Percentiles rank a stretch among this genome's conserved stretches.
Conservation (phyloP, 2,113 vertebrate genomes). For the Nesogale talazaci region DNA sequence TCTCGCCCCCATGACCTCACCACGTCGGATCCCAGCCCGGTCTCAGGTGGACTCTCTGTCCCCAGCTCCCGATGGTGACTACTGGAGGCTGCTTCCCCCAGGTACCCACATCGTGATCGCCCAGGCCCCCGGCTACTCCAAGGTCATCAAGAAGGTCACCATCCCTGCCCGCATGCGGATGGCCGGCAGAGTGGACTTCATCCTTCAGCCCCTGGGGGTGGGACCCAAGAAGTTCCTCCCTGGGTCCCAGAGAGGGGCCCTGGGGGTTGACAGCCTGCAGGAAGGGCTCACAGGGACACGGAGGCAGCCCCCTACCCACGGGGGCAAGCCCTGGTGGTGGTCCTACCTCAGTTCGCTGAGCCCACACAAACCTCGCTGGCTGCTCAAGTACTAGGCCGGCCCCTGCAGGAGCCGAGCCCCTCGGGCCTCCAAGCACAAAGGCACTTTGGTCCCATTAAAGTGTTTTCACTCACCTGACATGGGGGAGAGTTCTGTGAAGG, state of each 20-base stretch:
- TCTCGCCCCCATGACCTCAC: rapidly evolving
- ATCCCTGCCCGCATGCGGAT: conserved; percentile 89
- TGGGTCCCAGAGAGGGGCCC: conserved; percentile 82
- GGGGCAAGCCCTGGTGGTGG: conserved; percentile 99
- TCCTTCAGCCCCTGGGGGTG: conserved; percentile 86
- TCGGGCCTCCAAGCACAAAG: not conserved
- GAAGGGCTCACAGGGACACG: conserved; percentile 15
- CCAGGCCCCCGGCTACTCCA: conserved; percentile 92
- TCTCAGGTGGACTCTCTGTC: not conserved
- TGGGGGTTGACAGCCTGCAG: conserved; percentile 84
- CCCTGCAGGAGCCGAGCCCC: conserved; percentile 52
- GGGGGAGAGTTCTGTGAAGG: rapidly evolving
- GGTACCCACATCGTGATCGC: conserved; percentile 92
- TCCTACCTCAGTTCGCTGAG: conserved; percentile 93
- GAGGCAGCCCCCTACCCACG: conserved; percentile 64
- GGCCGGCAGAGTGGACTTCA: conserved; percentile 93
- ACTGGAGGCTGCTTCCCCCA: conserved; percentile 94
- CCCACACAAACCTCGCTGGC: conserved; percentile 92
- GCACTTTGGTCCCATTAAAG: conserved; percentile 1
- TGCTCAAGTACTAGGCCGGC: conserved; percentile 88
- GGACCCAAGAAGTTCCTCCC: conserved; percentile 85
- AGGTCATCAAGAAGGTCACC: conserved; percentile 91
- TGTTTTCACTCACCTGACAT: not conserved
- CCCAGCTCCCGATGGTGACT: conserved; percentile 94
- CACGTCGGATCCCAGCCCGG: rapidly evolving